Percentiles rank a stretch among this genome's conserved stretches.
phyloP scores from a whole-genome alignment of 1,140 invertebrate species.

The Meloidogyne chitwoodi region DNA sequence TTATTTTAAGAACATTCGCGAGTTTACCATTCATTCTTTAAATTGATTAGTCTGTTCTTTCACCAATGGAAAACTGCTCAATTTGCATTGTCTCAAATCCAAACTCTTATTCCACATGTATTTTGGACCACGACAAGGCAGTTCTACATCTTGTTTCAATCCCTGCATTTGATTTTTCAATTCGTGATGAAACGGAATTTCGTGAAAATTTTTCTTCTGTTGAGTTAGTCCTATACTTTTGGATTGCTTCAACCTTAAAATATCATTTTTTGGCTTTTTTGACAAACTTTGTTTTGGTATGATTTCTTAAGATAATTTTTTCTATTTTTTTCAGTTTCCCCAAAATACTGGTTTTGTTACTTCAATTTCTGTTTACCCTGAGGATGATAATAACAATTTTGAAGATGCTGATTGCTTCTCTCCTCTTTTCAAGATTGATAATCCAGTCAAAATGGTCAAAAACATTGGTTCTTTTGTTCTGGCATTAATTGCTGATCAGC shows the following conservation, averaged over 20 bases:
- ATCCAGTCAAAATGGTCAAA: slow-evolving; percentile 16
- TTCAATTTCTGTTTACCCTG: neutral
- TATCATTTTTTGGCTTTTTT: slow-evolving; percentile 2
- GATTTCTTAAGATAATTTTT: neutral
- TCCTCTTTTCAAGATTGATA: neutral
- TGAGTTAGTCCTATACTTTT: neutral
- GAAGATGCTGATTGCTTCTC: neutral
- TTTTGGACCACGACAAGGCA: slow-evolving; percentile 1
- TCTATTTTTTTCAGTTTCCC: slow-evolving; percentile 21
- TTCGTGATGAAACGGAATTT: slow-evolving; percentile 8
- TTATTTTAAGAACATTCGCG: too few species aligned
- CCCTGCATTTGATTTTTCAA: neutral
- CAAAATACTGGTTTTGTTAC: neutral
- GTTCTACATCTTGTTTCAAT: slow-evolving; percentile 3
- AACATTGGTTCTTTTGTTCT: slow-evolving; percentile 16
- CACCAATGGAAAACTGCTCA: neutral
- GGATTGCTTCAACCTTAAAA: neutral
- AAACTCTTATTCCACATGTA: neutral
- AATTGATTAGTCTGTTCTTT: slow-evolving; percentile 2
- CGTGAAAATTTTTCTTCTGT: neutral
- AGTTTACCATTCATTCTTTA: too few species aligned
- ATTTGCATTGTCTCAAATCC: neutral
- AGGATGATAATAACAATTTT: neutral
- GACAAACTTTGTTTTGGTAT: neutral
- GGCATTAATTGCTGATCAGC: slow-evolving; percentile 3